Evolutionary conservation across 2,888 invertebrate genomes (phyloP), one percentile per base, ranked within the genome.

Genomic region (Megalurothrips usitatus): DNA sequence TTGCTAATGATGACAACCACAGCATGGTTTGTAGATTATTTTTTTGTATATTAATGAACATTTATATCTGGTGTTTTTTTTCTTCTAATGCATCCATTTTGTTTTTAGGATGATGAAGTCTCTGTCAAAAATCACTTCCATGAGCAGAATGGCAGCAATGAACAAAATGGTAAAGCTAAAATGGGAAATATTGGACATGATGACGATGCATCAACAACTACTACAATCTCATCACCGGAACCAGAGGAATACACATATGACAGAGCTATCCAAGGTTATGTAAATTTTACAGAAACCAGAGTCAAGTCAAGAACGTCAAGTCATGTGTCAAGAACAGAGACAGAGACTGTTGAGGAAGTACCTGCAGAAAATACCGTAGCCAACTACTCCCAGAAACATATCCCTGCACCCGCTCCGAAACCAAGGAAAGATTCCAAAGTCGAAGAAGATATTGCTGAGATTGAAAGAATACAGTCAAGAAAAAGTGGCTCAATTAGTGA

Each of bases 221-320:
- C 91, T 84, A 91, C 92, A 78, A 90, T 91, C 84, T 92, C 91
- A 86, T 91, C 93, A 79, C 91, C 92, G 1, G 92, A 92, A 87
- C 91, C 91, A 52, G 91, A 94, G 85, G 94, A 95, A 86, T 95
- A 95, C 87, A 95, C 95, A 0, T 96, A 95, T 87, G 95, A 96
- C 87, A 93, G 94, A 84, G 95, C 95, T 84, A 95, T 95, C 84
- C 93, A 95, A 86, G 93, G 94, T 84, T 96, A 96, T 87, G 93
- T 95, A 84, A 93, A 94, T 82, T 87, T 85, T 82, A 85, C 87
- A 12, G 86, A 87, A 83, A 86, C 85, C 80, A 90, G 94, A 84
- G 94, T 93, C 79, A 91, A 92, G 84, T 91, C 91, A 68, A 83
- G 82, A 79, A 80, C 48, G 58, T 26, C 23, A 3, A 83, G 82